phyloP scores from a whole-genome alignment of 2,888 invertebrate species.

The Meteorus colon region DNA sequence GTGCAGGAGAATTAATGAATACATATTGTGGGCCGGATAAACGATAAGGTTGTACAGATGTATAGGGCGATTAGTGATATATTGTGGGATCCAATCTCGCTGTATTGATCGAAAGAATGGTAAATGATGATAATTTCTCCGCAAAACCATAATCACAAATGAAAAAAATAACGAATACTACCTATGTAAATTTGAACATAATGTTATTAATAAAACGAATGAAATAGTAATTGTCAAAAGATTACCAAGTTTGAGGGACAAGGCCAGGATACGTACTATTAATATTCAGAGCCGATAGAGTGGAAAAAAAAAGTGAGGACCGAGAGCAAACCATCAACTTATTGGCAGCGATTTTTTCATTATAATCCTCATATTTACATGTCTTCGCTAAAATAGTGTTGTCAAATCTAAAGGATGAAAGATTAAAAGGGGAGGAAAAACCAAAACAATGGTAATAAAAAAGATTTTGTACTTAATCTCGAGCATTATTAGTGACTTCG shows the following conservation, averaged over 20 bases:
- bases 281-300: not conserved
- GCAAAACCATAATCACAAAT: constrained; percentile 45
- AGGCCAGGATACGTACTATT: constrained; percentile 26
- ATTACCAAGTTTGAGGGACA: constrained; percentile 13
- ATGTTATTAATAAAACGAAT: constrained; percentile 52
- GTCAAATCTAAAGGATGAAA: constrained; percentile 13
- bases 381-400: constrained; percentile 25
- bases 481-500: constrained; percentile 36
- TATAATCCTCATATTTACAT: not conserved
- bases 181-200: constrained; percentile 68
- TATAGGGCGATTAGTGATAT: constrained; percentile 68
- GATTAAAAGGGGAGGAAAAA: constrained; percentile 3
- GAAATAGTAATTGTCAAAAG: constrained; percentile 7
- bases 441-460: constrained; percentile 35
- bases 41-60: constrained; percentile 70
- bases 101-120: constrained; percentile 57
- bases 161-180: constrained; percentile 54
- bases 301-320: not conserved
- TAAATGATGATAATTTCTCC: constrained; percentile 51
- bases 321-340: not conserved
- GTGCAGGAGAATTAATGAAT: not conserved
- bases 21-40: constrained; percentile 31
- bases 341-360: not conserved
- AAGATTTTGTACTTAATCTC: constrained; percentile 57
- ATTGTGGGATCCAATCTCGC: constrained; percentile 62